Conservation (phyloP, 2,888 invertebrate species). For the Latrodectus hesperus region DNA sequence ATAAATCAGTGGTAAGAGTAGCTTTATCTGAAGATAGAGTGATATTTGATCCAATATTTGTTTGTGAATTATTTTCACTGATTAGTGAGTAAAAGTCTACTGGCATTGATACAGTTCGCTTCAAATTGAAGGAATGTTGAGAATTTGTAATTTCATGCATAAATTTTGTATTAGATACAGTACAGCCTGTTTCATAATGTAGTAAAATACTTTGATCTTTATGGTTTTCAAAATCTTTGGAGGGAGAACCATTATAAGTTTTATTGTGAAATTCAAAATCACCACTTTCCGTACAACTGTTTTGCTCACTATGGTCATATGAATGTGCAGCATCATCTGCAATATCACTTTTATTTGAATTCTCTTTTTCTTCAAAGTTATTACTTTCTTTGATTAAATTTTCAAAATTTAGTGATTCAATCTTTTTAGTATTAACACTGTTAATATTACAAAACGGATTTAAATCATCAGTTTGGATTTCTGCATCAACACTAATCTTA, state of each 20-base stretch:
- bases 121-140: neutral
- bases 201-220: neutral
- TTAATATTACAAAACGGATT: neutral
- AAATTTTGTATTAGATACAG: neutral
- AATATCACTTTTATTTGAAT: neutral
- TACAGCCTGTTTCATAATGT: neutral
- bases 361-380: neutral
- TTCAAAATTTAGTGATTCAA: too few relatives aligned
- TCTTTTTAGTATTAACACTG: too few relatives aligned
- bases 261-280: neutral
- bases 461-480: neutral
- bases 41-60: neutral
- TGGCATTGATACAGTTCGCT: slow-evolving; percentile 36
- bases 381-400: too few relatives aligned
- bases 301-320: neutral
- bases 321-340: neutral
- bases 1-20: slow-evolving; percentile 14
- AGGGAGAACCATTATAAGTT: neutral
- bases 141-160: neutral
- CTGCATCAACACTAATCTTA: neutral
- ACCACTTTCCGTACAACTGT: neutral
- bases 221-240: too few relatives aligned
- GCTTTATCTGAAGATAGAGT: slow-evolving; percentile 11
- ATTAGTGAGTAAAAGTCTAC: neutral
- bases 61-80: neutral